Percentiles rank a stretch among this genome's conserved stretches.
phyloP scores from a whole-genome alignment of 2,113 vertebrate species.

The Tor tambroides region DNA sequence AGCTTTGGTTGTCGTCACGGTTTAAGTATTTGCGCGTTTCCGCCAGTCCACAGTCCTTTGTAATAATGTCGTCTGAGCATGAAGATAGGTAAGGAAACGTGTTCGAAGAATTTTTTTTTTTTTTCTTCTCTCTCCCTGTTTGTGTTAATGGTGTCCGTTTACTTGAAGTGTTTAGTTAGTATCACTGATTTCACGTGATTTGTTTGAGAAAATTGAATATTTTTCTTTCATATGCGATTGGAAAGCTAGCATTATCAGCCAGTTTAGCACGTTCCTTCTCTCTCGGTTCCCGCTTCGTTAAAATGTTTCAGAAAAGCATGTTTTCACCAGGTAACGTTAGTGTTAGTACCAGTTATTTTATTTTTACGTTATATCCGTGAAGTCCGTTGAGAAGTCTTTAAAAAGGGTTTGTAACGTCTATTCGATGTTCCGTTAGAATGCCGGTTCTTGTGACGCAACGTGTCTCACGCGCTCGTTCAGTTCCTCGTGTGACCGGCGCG shows the following conservation, averaged over 20 bases:
- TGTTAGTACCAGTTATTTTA: not conserved
- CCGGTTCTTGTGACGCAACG: slow-evolving; percentile 46
- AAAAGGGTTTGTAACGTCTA: not conserved
- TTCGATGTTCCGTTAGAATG: not conserved
- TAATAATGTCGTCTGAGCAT: slow-evolving; percentile 81
- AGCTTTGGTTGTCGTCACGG: slow-evolving; percentile 35
- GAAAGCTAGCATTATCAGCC: not conserved
- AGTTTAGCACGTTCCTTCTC: not conserved
- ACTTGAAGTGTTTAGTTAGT: not conserved
- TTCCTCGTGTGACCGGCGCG: slow-evolving; percentile 34
- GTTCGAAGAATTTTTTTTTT: not conserved
- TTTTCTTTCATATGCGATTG: not conserved
- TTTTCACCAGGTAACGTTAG: not conserved
- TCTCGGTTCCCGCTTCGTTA: slow-evolving; percentile 5
- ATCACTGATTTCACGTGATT: not conserved
- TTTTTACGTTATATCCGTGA: not conserved
- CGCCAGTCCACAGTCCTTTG: slow-evolving; percentile 75
- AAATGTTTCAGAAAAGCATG: not conserved
- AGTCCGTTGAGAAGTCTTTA: not conserved
- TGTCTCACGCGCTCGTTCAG: slow-evolving; percentile 13
- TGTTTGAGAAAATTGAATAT: not conserved
- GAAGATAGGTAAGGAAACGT: slow-evolving; percentile 75
- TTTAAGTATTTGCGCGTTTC: slow-evolving; percentile 74
- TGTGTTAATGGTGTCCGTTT: not conserved
- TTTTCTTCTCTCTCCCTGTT: too few relatives aligned